phyloP scores from a whole-genome alignment of 2,113 vertebrate species.

The Alethe castanea region DNA sequence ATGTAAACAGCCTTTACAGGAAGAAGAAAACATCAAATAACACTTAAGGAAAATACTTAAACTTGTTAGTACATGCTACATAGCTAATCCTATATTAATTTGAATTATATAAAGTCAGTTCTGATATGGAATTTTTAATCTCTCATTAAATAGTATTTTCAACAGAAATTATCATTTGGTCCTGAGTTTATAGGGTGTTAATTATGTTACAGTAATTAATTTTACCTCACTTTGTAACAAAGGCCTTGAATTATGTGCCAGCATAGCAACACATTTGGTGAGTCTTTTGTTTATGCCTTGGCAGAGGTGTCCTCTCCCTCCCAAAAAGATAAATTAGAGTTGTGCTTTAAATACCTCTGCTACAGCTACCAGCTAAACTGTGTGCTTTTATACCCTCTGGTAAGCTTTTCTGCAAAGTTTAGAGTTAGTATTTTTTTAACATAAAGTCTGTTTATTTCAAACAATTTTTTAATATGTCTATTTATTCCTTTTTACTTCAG shows the following conservation, averaged over 20 bases:
- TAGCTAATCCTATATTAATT: neutral
- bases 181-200: neutral
- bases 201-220: neutral
- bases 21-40: neutral
- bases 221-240: neutral
- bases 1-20: neutral
- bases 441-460: neutral
- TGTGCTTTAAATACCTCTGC: neutral
- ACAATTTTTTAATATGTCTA: neutral
- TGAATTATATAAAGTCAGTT: neutral
- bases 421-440: neutral
- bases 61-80: neutral
- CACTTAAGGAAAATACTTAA: neutral
- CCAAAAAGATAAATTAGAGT: neutral
- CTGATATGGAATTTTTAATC: neutral
- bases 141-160: neutral
- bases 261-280: neutral
- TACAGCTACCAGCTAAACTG: neutral
- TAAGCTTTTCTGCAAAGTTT: neutral
- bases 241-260: neutral
- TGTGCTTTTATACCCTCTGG: neutral
- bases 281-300: neutral
- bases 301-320: neutral
- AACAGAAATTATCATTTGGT: neutral
- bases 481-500: neutral